These are phyloP conservation scores for Eupithecia insigniata DNA, from an alignment of 2,888 invertebrate genomes.

Conservation along the genomic window DNA sequence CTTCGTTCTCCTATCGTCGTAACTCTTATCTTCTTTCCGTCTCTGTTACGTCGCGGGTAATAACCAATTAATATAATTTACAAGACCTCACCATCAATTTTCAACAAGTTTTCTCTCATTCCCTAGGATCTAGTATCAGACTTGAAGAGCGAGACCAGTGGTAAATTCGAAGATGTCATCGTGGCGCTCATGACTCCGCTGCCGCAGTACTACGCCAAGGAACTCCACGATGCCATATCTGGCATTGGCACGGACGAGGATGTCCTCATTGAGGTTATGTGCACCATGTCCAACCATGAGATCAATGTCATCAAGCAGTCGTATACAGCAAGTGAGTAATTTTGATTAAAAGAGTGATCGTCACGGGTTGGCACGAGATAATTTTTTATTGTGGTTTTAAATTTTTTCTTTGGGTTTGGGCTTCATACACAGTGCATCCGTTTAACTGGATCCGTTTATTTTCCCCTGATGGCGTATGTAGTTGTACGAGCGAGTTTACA, in stretches of 20 bases:
- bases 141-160: slow-evolving; percentile 94
- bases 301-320: slow-evolving; percentile 91
- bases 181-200: slow-evolving; percentile 93
- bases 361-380: no score
- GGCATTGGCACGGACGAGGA: slow-evolving; percentile 94
- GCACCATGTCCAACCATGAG: slow-evolving; percentile 93
- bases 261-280: slow-evolving; percentile 94
- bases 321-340: slow-evolving; percentile 89
- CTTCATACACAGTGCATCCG: no score
- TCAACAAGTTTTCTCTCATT: neutral
- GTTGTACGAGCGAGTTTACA: no score
- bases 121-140: slow-evolving; percentile 89
- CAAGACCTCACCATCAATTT: neutral
- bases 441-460: no score
- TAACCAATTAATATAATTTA: neutral
- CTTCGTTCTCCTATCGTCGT: no score
- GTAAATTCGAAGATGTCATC: slow-evolving; percentile 93
- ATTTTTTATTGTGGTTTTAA: no score
- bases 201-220: slow-evolving; percentile 92
- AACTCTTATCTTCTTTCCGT: no score
- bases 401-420: no score
- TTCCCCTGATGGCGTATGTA: no score
- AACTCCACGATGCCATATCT: slow-evolving; percentile 92
- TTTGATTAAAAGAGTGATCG: neutral
- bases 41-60: neutral